phyloP scores from a whole-genome alignment of 2,888 invertebrate species.

The Argynnis bischoffii region DNA sequence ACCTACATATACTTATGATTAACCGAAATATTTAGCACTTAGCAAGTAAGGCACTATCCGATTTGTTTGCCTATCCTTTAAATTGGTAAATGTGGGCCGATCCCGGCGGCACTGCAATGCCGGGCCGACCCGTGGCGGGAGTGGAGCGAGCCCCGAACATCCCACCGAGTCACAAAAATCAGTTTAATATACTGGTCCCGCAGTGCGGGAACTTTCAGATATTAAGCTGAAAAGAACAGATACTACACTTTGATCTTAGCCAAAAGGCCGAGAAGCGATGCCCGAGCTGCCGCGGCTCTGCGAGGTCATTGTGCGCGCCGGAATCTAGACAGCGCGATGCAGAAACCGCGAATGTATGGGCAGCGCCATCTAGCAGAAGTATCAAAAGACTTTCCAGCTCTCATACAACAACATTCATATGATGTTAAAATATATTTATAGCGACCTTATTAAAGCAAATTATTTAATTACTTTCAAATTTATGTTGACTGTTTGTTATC shows the following conservation, averaged over 20 bases:
- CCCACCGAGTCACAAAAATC: conserved; percentile 39
- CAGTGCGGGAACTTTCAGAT: conserved; percentile 45
- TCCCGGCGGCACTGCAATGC: conserved; percentile 1
- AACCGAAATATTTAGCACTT: too few species aligned
- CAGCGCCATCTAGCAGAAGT: background rate
- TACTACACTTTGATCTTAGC: conserved; percentile 34
- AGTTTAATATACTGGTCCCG: conserved; percentile 44
- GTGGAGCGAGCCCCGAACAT: background rate
- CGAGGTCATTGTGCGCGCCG: too few species aligned
- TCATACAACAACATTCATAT: background rate
- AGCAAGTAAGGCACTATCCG: too few species aligned
- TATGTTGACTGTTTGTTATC: too few species aligned
- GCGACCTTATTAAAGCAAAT: too few species aligned
- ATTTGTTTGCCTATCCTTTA: too few species aligned
- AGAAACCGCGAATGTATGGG: background rate
- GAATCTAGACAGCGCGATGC: conserved; percentile 23
- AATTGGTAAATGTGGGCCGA: too few species aligned
- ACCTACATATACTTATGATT: too few species aligned
- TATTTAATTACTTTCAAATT: too few species aligned
- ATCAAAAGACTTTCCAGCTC: background rate
- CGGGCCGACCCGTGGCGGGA: conserved; percentile 4
- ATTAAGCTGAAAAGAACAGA: conserved; percentile 43
- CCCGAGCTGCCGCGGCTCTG: background rate
- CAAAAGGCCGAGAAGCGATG: conserved; percentile 40
- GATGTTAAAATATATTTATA: too few species aligned